Conservation (phyloP, 2,113 vertebrate species). For the Cephalopterus ornatus region DNA sequence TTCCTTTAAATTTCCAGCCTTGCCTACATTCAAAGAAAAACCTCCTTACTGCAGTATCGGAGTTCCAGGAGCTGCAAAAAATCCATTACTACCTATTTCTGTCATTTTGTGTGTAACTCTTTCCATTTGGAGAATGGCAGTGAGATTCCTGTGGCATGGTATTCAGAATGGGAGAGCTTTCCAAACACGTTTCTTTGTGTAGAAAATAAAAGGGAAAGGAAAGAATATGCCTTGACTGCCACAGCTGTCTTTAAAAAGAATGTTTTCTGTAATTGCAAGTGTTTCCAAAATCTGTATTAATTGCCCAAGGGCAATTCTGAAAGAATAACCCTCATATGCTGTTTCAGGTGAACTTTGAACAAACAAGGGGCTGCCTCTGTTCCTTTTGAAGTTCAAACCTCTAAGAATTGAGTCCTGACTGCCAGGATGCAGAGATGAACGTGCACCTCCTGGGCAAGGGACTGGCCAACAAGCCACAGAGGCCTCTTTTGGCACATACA, state of each 20-base stretch:
- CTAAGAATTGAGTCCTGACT: neutral
- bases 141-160: neutral
- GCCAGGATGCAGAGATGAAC: fast-evolving
- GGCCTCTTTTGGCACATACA: neutral
- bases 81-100: neutral
- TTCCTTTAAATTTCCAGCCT: neutral
- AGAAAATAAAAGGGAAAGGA: neutral
- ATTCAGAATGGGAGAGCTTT: neutral
- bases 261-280: neutral
- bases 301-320: neutral
- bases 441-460: neutral
- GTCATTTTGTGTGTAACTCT: neutral
- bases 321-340: neutral
- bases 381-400: neutral
- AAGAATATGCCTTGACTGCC: neutral
- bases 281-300: neutral
- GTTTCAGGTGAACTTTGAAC: neutral
- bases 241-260: neutral
- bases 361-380: neutral
- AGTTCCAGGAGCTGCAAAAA: neutral
- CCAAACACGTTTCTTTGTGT: neutral
- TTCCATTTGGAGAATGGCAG: fast-evolving
- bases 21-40: neutral
- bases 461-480: fast-evolving
- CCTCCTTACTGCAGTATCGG: neutral